Evolutionary conservation across 1,140 invertebrate species (phyloP).

Genomic region (Frieseomelitta varia): DNA sequence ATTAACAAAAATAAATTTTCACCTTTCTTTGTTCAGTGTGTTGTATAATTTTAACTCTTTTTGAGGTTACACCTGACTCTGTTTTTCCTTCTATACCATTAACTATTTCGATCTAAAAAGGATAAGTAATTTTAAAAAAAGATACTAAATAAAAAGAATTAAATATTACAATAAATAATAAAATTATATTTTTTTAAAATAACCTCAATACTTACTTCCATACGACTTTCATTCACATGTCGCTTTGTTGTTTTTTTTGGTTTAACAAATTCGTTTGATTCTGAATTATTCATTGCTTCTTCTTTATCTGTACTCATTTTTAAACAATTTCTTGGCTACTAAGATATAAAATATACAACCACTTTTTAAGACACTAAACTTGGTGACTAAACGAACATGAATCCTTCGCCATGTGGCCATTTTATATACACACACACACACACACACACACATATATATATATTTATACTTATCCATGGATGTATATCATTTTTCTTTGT

Average conservation of each 20-base stretch:
- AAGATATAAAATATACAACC: neutral
- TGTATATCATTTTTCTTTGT: neutral
- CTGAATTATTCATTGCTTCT: neutral
- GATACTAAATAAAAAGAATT: neutral
- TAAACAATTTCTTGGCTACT: neutral
- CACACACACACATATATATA: no score
- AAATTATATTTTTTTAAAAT: constrained; percentile 1
- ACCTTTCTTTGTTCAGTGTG: constrained; percentile 83
- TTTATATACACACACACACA: no score
- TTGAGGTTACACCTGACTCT: constrained; percentile 80
- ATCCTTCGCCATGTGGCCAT: no score
- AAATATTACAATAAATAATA: constrained; percentile 7
- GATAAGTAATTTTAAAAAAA: no score
- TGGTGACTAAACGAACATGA: no score
- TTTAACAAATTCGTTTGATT: constrained; percentile 8
- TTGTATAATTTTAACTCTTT: constrained; percentile 81
- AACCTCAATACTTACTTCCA: constrained; percentile 69
- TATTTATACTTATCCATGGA: neutral
- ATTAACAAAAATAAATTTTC: constrained; percentile 55
- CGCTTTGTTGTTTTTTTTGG: constrained; percentile 58
- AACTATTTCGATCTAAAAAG: constrained; percentile 83
- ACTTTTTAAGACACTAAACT: neutral
- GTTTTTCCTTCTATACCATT: constrained; percentile 85
- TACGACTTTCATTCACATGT: constrained; percentile 56
- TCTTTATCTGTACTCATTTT: constrained; percentile 21